These are phyloP conservation scores for Papilio protenor DNA, from an alignment of 2,888 invertebrate genomes.

Conservation along the genomic window DNA sequence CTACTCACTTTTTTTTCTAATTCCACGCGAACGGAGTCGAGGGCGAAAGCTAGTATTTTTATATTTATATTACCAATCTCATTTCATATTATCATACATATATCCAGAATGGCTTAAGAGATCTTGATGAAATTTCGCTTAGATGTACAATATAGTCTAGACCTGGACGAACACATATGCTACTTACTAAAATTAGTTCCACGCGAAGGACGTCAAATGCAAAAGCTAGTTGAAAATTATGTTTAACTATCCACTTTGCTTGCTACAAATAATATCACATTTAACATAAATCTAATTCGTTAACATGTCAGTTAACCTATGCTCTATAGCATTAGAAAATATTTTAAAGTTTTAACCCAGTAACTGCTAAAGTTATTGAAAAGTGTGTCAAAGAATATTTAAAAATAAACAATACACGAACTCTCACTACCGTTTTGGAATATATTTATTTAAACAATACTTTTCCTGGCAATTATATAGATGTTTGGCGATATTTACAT, in stretches of 20 bases:
- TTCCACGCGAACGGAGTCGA: no score
- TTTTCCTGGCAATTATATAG: background rate
- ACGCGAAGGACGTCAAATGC: background rate
- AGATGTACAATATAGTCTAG: no score
- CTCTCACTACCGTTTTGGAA: slow-evolving; percentile 8
- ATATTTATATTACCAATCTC: no score
- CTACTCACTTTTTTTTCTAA: no score
- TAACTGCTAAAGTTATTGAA: background rate
- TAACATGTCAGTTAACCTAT: background rate
- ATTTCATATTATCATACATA: no score
- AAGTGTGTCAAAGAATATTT: slow-evolving; percentile 20
- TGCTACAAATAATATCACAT: background rate
- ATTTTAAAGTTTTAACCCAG: background rate
- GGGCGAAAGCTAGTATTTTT: no score
- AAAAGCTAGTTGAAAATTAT: background rate
- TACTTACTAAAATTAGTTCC: no score
- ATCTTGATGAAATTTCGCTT: no score
- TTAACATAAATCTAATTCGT: background rate
- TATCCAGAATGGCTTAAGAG: no score
- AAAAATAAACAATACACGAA: slow-evolving; percentile 18
- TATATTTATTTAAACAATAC: background rate
- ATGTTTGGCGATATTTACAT: background rate
- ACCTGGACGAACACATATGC: no score
- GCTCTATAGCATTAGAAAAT: background rate
- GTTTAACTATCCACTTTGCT: background rate